phyloP scores from a whole-genome alignment of 2,113 vertebrate genomes.

The Patagioenas fasciata region DNA sequence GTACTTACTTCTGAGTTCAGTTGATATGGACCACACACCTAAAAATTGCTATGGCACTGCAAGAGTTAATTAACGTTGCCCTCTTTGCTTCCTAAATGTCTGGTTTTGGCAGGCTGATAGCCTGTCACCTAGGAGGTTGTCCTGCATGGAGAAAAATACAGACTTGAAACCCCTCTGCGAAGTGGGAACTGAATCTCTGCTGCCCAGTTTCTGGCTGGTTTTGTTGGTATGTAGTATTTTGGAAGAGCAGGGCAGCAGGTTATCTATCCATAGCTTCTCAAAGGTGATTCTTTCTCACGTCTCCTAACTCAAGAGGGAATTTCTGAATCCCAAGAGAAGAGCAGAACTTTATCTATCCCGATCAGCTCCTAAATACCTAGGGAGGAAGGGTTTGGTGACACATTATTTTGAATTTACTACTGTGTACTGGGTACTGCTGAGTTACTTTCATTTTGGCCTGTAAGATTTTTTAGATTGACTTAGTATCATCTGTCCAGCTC shows the following conservation, averaged over 20 bases:
- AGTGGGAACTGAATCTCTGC: not conserved
- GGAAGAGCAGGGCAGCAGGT: not conserved
- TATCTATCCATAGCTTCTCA: not conserved
- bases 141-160: not conserved
- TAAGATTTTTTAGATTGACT: not conserved
- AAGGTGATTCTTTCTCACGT: not conserved
- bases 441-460: not conserved
- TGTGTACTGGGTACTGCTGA: not conserved
- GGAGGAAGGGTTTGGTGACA: not conserved
- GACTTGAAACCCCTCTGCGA: not conserved
- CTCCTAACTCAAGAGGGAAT: not conserved
- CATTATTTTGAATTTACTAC: not conserved
- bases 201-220: fast-evolving
- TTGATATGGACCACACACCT: not conserved
- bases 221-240: not conserved
- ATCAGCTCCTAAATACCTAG: not conserved
- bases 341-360: not conserved
- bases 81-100: not conserved
- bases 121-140: not conserved
- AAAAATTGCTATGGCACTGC: not conserved
- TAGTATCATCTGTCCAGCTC: not conserved
- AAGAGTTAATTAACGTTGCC: not conserved
- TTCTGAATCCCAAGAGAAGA: not conserved
- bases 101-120: not conserved
- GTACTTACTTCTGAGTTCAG: fast-evolving